Conservation (phyloP, 1,140 invertebrate species). For the Parasteatoda tepidariorum region DNA sequence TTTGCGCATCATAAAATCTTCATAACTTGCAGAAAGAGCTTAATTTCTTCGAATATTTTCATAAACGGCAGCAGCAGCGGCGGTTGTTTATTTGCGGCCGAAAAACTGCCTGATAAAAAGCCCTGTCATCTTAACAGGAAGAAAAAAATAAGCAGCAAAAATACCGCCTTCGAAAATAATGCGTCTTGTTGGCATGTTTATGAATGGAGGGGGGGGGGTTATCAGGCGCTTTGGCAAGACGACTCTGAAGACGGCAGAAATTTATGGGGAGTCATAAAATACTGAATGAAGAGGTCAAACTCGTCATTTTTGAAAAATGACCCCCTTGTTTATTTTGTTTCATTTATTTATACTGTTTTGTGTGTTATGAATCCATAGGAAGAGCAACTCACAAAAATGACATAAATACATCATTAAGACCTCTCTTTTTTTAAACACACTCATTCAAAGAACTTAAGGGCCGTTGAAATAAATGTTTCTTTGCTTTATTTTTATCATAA, state of each 20-base stretch:
- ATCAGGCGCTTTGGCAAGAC: slow-evolving; percentile 22
- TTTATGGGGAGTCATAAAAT: slow-evolving; percentile 55
- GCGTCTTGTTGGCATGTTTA: slow-evolving; percentile 48
- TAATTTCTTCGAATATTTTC: not conserved
- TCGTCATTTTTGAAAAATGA: slow-evolving; percentile 45
- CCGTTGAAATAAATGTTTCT: too few species aligned
- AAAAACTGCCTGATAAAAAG: slow-evolving; percentile 23
- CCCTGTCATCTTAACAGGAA: not conserved
- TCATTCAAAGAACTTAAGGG: too few species aligned
- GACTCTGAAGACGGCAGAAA: slow-evolving; percentile 13
- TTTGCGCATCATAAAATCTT: too few species aligned
- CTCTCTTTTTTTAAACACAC: too few species aligned
- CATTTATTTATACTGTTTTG: not conserved
- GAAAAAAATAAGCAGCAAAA: not conserved
- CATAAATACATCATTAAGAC: not conserved
- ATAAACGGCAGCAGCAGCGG: not conserved
- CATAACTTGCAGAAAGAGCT: not conserved
- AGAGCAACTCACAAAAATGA: not conserved
- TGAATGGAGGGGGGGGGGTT: slow-evolving; percentile 21
- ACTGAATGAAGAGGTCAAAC: slow-evolving; percentile 57
- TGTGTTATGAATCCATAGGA: not conserved
- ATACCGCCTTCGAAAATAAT: slow-evolving; percentile 39
- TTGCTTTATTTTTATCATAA: too few species aligned
- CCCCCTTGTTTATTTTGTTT: not conserved
- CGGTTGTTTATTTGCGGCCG: slow-evolving; percentile 20